Conservation (phyloP, 2,797 vertebrate species). For the Sebastes steindachneri region DNA sequence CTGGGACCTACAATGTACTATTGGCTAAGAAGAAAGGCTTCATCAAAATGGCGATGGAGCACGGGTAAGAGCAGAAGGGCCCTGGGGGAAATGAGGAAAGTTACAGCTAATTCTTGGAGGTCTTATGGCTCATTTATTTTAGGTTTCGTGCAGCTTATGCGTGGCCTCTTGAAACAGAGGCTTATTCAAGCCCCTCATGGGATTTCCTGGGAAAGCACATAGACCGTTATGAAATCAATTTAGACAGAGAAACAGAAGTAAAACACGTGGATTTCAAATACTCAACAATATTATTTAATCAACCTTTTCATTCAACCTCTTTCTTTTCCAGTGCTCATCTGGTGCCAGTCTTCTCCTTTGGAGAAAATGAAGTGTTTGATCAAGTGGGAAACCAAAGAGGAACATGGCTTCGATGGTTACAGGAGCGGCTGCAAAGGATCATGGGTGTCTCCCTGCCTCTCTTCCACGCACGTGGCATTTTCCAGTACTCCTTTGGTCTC, state of each 20-base stretch:
- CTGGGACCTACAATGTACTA: slow-evolving; percentile 86
- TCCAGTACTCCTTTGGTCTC: slow-evolving; percentile 94
- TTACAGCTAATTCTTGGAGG: not conserved
- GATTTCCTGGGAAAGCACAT: slow-evolving; percentile 34
- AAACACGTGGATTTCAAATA: not conserved
- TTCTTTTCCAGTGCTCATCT: slow-evolving; percentile 81
- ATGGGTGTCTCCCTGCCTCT: slow-evolving; percentile 93
- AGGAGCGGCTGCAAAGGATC: slow-evolving; percentile 87
- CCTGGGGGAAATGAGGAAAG: not conserved
- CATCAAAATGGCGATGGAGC: slow-evolving; percentile 88
- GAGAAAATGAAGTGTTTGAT: slow-evolving; percentile 92
- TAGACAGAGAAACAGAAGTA: not conserved
- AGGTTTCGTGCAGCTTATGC: not conserved
- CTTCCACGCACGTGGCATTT: slow-evolving; percentile 92
- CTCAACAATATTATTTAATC: not conserved
- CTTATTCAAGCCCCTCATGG: slow-evolving; percentile 35
- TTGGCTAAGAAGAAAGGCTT: slow-evolving; percentile 93
- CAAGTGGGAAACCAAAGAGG: slow-evolving; percentile 88
- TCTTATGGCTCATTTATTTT: slow-evolving; percentile 13
- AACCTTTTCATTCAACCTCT: not conserved
- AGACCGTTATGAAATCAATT: not conserved
- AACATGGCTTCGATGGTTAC: slow-evolving; percentile 86
- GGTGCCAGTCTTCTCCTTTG: slow-evolving; percentile 94
- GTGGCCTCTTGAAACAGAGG: slow-evolving; percentile 46
- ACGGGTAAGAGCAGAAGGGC: slow-evolving; percentile 84